Conservation (phyloP, 2,888 invertebrate genomes). For the Nomada lathburiana region DNA sequence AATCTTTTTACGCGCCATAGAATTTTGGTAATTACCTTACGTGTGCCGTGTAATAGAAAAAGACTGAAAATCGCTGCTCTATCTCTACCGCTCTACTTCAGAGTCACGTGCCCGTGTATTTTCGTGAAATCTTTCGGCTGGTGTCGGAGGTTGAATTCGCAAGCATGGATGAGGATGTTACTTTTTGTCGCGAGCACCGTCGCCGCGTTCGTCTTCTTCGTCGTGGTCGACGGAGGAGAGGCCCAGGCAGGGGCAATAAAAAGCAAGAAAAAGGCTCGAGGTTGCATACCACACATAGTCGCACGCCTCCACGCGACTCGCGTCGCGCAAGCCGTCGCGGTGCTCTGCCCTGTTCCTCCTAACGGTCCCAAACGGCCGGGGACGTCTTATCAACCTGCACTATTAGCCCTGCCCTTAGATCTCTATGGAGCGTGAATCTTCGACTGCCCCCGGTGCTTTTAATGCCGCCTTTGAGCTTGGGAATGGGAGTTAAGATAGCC, state of each 20-base stretch:
- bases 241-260: slow-evolving; percentile 69
- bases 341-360: slow-evolving; percentile 45
- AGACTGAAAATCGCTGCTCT: too few relatives aligned
- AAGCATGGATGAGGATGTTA: slow-evolving; percentile 68
- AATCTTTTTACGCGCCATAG: too few relatives aligned
- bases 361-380: slow-evolving; percentile 46
- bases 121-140: slow-evolving; percentile 5
- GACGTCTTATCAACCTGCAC: slow-evolving; percentile 41
- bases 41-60: too few relatives aligned
- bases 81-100: too few relatives aligned
- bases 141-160: slow-evolving; percentile 27
- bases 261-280: slow-evolving; percentile 74
- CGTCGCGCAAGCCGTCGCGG: slow-evolving; percentile 58
- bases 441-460: not conserved
- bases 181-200: slow-evolving; percentile 52
- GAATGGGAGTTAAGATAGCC: not conserved
- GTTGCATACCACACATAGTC: slow-evolving; percentile 79
- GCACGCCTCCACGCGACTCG: slow-evolving; percentile 80
- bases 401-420: slow-evolving; percentile 17
- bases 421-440: slow-evolving; percentile 3
- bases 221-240: slow-evolving; percentile 33
- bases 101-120: not conserved
- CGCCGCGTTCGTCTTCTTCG: slow-evolving; percentile 38
- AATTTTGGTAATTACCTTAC: too few relatives aligned
- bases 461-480: slow-evolving; percentile 8